Conservation (phyloP, 1,140 invertebrate species). For the Eriosoma lanigerum region DNA sequence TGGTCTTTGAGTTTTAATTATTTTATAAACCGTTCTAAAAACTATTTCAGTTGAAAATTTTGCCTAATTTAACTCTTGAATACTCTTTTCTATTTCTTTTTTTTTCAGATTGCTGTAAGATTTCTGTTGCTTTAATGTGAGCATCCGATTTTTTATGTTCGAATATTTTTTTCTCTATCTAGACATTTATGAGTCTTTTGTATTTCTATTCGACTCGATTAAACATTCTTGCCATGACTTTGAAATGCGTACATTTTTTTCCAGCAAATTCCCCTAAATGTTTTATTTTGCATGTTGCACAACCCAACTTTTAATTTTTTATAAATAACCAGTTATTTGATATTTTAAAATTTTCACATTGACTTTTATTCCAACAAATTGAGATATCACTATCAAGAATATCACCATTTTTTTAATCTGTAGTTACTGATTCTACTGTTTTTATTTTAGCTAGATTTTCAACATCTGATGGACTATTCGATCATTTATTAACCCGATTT, state of each 20-base stretch:
- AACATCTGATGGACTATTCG: neutral
- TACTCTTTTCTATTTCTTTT: neutral
- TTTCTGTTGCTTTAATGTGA: neutral
- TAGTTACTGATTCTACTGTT: neutral
- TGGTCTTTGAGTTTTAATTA: slow-evolving; percentile 11
- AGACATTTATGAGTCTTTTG: slow-evolving; percentile 2
- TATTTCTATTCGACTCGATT: neutral
- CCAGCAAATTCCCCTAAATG: neutral
- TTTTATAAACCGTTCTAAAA: neutral
- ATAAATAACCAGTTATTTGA: neutral
- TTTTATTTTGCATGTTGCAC: neutral
- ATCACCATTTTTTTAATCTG: neutral
- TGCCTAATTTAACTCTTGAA: neutral
- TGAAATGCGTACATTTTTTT: slow-evolving; percentile 3
- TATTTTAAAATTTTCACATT: neutral
- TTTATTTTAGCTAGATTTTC: neutral
- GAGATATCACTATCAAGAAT: neutral
- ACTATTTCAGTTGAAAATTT: neutral
- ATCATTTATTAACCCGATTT: neutral
- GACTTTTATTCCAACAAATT: neutral
- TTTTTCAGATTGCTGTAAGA: slow-evolving; percentile 6
- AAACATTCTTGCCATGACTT: neutral
- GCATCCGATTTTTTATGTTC: neutral
- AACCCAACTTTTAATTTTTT: slow-evolving; percentile 8
- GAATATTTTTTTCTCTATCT: neutral